Conservation (phyloP, 2,888 invertebrate species). For the Drosophila siamana region DNA sequence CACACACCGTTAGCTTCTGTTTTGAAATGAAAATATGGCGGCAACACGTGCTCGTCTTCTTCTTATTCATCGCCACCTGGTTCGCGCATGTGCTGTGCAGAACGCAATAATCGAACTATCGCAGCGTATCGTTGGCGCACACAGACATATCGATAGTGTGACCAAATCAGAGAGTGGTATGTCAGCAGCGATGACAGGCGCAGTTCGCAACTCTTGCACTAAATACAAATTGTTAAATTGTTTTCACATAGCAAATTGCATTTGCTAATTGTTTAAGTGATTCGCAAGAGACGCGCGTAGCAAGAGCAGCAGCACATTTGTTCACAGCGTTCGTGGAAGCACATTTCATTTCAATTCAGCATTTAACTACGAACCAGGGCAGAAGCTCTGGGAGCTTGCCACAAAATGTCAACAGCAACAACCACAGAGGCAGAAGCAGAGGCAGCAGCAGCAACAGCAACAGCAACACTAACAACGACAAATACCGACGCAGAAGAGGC, state of each 20-base stretch:
- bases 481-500: slow-evolving; percentile 8
- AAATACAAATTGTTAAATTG: slow-evolving; percentile 17
- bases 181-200: slow-evolving; percentile 4
- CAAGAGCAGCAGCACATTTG: background rate
- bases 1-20: background rate
- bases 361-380: background rate
- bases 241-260: slow-evolving; percentile 9
- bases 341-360: background rate
- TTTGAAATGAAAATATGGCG: slow-evolving; percentile 10
- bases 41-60: slow-evolving; percentile 1
- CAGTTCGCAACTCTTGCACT: slow-evolving; percentile 11
- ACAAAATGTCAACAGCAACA: slow-evolving; percentile 11
- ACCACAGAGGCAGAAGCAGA: background rate
- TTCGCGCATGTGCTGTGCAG: slow-evolving; percentile 7
- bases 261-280: slow-evolving; percentile 1
- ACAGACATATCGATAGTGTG: background rate
- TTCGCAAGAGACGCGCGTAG: background rate
- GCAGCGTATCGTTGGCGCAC: background rate
- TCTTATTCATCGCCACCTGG: background rate
- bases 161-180: background rate
- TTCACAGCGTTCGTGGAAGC: background rate
- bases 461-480: background rate
- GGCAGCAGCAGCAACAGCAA: background rate
- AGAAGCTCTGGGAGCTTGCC: slow-evolving; percentile 19
- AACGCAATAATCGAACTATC: slow-evolving; percentile 1